Evolutionary conservation across 1,140 invertebrate species (phyloP).

Genomic region (Ceratosolen fusciceps): DNA sequence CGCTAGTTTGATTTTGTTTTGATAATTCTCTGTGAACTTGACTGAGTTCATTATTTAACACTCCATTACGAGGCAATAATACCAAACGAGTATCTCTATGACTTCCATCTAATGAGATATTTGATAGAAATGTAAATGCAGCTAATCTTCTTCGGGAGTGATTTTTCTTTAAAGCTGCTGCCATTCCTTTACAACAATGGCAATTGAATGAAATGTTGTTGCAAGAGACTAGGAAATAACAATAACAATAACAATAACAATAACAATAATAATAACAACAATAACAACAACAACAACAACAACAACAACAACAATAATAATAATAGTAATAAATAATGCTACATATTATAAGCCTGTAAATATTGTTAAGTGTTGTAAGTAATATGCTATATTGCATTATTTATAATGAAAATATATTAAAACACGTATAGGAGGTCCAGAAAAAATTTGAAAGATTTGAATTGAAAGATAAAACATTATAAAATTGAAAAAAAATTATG

Average conservation of each 20-base stretch:
- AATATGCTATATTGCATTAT: no score
- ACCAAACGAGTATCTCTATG: slow-evolving; percentile 86
- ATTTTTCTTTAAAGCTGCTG: slow-evolving; percentile 73
- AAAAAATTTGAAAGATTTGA: no score
- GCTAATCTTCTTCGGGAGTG: slow-evolving; percentile 83
- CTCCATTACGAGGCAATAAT: slow-evolving; percentile 70
- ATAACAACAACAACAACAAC: no score
- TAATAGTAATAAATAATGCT: no score
- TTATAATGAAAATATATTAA: no score
- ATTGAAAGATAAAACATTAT: no score
- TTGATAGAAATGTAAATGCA: slow-evolving; percentile 91
- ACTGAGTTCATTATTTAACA: slow-evolving; percentile 53
- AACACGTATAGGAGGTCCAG: no score
- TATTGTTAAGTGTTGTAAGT: no score
- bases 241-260: no score
- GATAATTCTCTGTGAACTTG: slow-evolving; percentile 46
- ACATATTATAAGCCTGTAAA: no score
- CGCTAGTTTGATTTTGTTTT: slow-evolving; percentile 32
- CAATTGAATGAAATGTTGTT: slow-evolving; percentile 26
- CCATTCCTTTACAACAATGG: slow-evolving; percentile 65
- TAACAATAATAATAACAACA: no score
- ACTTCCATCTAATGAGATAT: slow-evolving; percentile 94
- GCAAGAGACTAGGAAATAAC: slow-evolving; percentile 23
- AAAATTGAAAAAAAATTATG: neutral
- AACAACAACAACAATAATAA: no score